phyloP scores from a whole-genome alignment of 2,888 invertebrate genomes.

The Eupithecia insigniata region DNA sequence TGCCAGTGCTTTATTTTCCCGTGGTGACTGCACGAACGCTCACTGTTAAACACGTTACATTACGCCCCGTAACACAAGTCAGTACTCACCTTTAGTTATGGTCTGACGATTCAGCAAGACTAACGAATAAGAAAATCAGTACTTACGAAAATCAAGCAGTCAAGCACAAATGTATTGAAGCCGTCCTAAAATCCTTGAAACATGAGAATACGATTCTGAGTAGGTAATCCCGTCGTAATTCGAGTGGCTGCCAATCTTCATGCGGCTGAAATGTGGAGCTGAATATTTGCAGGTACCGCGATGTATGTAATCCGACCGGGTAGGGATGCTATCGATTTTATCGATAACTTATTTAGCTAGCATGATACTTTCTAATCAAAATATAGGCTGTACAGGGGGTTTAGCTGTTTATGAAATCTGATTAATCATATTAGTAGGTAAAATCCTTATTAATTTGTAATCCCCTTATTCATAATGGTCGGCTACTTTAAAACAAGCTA shows the following conservation, averaged over 20 bases:
- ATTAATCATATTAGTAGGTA: neutral
- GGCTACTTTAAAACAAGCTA: no score
- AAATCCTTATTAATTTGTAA: neutral
- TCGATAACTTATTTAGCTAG: slow-evolving; percentile 2
- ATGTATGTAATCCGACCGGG: neutral
- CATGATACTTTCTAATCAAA: neutral
- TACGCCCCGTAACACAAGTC: no score
- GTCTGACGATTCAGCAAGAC: neutral
- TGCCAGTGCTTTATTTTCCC: no score
- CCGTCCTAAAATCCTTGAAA: neutral
- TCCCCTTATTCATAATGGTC: no score
- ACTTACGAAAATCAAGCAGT: neutral
- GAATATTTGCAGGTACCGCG: slow-evolving; percentile 31
- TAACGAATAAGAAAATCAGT: no score
- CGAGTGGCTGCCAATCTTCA: slow-evolving; percentile 41
- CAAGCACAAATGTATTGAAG: neutral
- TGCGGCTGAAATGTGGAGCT: slow-evolving; percentile 33
- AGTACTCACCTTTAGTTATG: no score
- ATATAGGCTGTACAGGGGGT: neutral
- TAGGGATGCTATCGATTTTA: neutral
- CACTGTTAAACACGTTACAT: no score
- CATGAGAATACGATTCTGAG: slow-evolving; percentile 10
- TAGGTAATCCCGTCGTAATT: slow-evolving; percentile 35
- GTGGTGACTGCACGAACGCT: no score
- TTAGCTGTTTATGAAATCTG: neutral